phyloP scores from a whole-genome alignment of 2,797 vertebrate genomes.

The Adelosebastes latens region DNA sequence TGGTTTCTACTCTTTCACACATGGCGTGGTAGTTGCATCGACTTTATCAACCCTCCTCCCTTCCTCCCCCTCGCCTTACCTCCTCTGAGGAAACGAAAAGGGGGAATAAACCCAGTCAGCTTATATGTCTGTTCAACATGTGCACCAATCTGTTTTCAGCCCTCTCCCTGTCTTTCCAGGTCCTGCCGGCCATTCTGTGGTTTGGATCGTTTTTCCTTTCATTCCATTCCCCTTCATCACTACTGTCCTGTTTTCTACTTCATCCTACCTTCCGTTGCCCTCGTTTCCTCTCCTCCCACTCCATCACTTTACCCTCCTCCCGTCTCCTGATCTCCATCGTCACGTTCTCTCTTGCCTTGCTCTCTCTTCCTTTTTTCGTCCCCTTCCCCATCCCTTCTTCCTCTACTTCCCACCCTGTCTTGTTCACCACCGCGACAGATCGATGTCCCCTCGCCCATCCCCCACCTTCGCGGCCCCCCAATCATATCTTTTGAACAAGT shows the following conservation, averaged over 20 bases:
- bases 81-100: constrained; percentile 32
- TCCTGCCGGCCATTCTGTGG: constrained; percentile 5
- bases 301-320: constrained; percentile 17
- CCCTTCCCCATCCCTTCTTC: background rate
- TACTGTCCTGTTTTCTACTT: background rate
- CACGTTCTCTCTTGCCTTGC: constrained; percentile 1
- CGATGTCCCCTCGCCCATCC: constrained; percentile 47
- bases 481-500: constrained; percentile 84
- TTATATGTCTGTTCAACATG: constrained; percentile 71
- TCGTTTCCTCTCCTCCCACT: background rate
- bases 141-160: constrained; percentile 61
- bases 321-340: constrained; percentile 17
- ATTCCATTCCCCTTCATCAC: background rate
- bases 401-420: constrained; percentile 20
- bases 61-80: constrained; percentile 20
- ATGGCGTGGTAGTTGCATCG: constrained; percentile 31
- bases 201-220: constrained; percentile 20
- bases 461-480: constrained; percentile 45
- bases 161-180: background rate
- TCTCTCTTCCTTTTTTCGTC: constrained; percentile 2
- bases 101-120: constrained; percentile 63
- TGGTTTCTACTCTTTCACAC: constrained; percentile 51
- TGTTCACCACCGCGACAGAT: constrained; percentile 58
- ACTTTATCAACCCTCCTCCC: constrained; percentile 59
- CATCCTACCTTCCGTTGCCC: constrained; percentile 5